Evolutionary conservation across 2,113 vertebrate species (phyloP), one percentile per base, ranked within the genome.

Genomic region (Heloderma charlesbogerti): DNA sequence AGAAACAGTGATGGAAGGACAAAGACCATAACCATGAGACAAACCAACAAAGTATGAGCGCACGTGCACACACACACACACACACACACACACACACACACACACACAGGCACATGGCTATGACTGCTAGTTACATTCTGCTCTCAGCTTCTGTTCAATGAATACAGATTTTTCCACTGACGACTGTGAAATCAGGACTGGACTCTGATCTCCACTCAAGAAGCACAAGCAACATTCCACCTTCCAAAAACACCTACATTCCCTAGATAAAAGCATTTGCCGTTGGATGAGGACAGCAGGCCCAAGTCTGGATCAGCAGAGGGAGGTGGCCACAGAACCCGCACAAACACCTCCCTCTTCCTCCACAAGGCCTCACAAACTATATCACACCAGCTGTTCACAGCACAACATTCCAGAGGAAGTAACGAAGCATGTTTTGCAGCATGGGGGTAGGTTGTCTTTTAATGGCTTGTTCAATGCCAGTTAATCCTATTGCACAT

Each of bases 321-420:
- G 74, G 77, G 63, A 71, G 86, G n/a, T 71, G 75, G 48, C 63
- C 37, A 86, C 45, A 43, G 84, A 69, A 90, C 66, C 48, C 45
- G 20, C 63, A 80, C 74, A 80, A 57, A 86, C 20, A 72, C 51
- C 83, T 71, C 74, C 84, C 45, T 80, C 84, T 90, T 90, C 89
- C 84, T 90, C 89, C 84, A 71, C 63, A 90, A 90, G 89, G 89
- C 84, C 84, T 69, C 84, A 90, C 74, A 79, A 86, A 79, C 89
- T 54, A 79, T 71, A 90, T 90, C 89, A 90, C 84, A 86, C 84
- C 89, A 86, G 89, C 74, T 79, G 89, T 22, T 54, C 60, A 90
- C 82, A 48, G 82, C 51, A 90, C 89, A 90, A 90, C 89, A 90
- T 90, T 90, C 89, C 86, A 86, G 84, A 90, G 89, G 89, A 90